Conservation (phyloP, 2,888 invertebrate genomes). For the Pyrgus malvae region DNA sequence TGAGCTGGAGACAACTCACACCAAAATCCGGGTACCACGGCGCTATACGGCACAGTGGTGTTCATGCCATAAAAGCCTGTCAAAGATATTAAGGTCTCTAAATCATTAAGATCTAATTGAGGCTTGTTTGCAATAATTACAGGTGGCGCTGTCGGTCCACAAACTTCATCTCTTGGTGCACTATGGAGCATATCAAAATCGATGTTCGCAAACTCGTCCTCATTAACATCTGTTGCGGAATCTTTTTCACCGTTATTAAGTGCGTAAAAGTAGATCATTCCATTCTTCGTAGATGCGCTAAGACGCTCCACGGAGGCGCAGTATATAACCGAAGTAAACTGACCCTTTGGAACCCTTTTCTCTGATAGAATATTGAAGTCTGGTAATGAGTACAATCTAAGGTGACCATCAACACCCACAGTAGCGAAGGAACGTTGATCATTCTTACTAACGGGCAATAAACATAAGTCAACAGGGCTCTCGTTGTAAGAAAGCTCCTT, state of each 20-base stretch:
- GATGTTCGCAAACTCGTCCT: slow-evolving; percentile 82
- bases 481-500: slow-evolving; percentile 84
- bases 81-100: slow-evolving; percentile 86
- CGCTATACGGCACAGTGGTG: slow-evolving; percentile 85
- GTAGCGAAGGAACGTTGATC: slow-evolving; percentile 85
- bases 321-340: slow-evolving; percentile 91
- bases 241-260: slow-evolving; percentile 88
- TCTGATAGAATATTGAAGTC: slow-evolving; percentile 86
- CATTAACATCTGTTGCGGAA: slow-evolving; percentile 87
- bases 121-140: slow-evolving; percentile 82
- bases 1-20: slow-evolving; percentile 95
- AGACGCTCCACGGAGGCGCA: slow-evolving; percentile 94
- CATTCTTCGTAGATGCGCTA: slow-evolving; percentile 91
- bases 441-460: slow-evolving; percentile 81
- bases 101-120: slow-evolving; percentile 80
- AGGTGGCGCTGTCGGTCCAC: slow-evolving; percentile 53
- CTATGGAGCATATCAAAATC: slow-evolving; percentile 71
- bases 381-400: slow-evolving; percentile 87
- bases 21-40: slow-evolving; percentile 96
- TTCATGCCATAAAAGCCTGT: slow-evolving; percentile 87
- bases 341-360: slow-evolving; percentile 85
- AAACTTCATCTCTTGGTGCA: slow-evolving; percentile 61
- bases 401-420: slow-evolving; percentile 88
- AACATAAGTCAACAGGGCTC: slow-evolving; percentile 86
- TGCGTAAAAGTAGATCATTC: slow-evolving; percentile 91